Evolutionary conservation across 2,113 vertebrate genomes (phyloP).

Genomic region (Apodemus sylvaticus): DNA sequence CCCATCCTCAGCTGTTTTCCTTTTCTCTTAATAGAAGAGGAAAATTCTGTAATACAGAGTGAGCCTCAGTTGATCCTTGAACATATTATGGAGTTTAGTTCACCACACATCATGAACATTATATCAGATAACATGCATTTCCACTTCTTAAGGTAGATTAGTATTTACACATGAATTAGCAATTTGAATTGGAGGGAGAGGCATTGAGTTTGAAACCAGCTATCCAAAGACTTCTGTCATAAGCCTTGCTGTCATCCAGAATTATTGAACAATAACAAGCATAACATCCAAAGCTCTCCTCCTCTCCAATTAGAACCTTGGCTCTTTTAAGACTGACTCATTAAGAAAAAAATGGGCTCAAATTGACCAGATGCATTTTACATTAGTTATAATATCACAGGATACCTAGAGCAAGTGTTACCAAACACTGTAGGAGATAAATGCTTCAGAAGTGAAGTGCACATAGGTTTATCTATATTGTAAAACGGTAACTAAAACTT

Average conservation of each 20-base stretch:
- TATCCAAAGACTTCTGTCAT: constrained; percentile 33
- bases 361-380: neutral
- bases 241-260: constrained; percentile 56
- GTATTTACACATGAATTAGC: constrained; percentile 75
- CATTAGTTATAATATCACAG: constrained; percentile 11
- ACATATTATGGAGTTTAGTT: constrained; percentile 70
- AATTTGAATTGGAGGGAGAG: constrained; percentile 66
- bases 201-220: constrained; percentile 53
- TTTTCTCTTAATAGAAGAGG: constrained; percentile 46
- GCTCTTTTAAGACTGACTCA: constrained; percentile 55
- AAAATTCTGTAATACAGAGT: constrained; percentile 18
- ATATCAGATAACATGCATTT: constrained; percentile 61
- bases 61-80: constrained; percentile 69
- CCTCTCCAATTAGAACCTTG: constrained; percentile 36
- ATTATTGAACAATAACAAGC: constrained; percentile 40
- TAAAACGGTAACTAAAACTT: constrained; percentile 23
- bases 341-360: constrained; percentile 24
- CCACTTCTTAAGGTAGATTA: constrained; percentile 71
- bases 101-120: constrained; percentile 53
- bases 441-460: neutral
- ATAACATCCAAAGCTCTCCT: constrained; percentile 37
- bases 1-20: constrained; percentile 39
- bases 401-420: neutral
- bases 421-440: neutral
- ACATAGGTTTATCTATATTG: neutral